A percentile compares a stretch with the other conserved stretches of the same genome.
phyloP scores from a whole-genome alignment of 2,113 vertebrate species.

The Vanacampus margaritifer region DNA sequence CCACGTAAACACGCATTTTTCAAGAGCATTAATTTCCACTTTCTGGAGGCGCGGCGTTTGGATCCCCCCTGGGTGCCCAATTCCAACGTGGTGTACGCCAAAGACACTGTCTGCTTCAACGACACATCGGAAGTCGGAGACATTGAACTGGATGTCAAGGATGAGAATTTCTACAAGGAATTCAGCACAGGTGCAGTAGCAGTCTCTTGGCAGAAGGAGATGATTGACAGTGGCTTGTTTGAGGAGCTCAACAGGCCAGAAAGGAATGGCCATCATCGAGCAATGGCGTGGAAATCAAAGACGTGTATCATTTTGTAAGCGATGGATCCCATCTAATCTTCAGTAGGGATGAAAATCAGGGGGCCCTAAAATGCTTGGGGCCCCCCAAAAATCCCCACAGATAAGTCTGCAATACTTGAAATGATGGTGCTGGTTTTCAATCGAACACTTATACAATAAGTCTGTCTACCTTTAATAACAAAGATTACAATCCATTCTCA shows the following conservation, averaged over 20 bases:
- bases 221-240: slow-evolving; percentile 83
- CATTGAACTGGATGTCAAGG: slow-evolving; percentile 75
- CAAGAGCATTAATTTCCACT: slow-evolving; percentile 78
- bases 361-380: no score
- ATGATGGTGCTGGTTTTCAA: neutral
- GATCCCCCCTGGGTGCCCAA: slow-evolving; percentile 83
- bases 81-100: slow-evolving; percentile 81
- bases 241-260: slow-evolving; percentile 75
- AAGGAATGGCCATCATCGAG: slow-evolving; percentile 9
- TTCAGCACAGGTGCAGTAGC: slow-evolving; percentile 83
- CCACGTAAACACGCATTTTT: slow-evolving; percentile 82
- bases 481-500: neutral
- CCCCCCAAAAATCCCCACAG: no score
- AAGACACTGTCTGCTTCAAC: slow-evolving; percentile 72
- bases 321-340: neutral
- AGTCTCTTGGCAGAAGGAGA: slow-evolving; percentile 82
- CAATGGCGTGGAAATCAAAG: slow-evolving; percentile 65
- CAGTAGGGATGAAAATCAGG: no score
- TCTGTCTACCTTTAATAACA: slow-evolving; percentile 9
- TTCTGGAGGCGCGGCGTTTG: slow-evolving; percentile 79
- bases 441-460: neutral
- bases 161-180: slow-evolving; percentile 79
- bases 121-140: slow-evolving; percentile 76
- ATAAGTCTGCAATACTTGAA: slow-evolving; percentile 11
- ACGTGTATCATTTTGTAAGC: slow-evolving; percentile 77